Percentiles rank a stretch among this genome's conserved stretches.
Conservation (phyloP, 2,888 invertebrate species). For the Dyspetes luteomarginatus region DNA sequence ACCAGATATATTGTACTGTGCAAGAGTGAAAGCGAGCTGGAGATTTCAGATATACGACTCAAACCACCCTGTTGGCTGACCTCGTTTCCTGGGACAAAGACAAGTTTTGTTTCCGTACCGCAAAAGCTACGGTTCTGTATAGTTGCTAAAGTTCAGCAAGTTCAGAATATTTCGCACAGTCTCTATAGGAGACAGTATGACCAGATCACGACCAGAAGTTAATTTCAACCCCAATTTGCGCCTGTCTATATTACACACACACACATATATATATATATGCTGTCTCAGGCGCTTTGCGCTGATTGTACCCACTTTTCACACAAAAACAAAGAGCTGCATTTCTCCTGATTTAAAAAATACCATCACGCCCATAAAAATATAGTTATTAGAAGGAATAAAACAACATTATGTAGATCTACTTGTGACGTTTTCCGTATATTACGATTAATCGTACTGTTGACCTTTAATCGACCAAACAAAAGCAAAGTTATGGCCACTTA, state of each 20-base stretch:
- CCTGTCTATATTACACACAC: too few species aligned
- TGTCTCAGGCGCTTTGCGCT: neutral
- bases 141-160: constrained; percentile 35
- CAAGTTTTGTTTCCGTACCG: constrained; percentile 36
- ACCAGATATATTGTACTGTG: constrained; percentile 13
- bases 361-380: too few species aligned
- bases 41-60: constrained; percentile 41
- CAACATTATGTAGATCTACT: too few species aligned
- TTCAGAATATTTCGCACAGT: constrained; percentile 32
- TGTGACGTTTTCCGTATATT: too few species aligned
- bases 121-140: neutral
- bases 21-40: constrained; percentile 4
- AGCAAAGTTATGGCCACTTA: too few species aligned
- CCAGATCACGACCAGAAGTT: neutral
- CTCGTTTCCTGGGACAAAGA: constrained; percentile 76
- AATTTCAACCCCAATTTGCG: constrained; percentile 18
- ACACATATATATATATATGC: too few species aligned
- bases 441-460: too few species aligned
- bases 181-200: constrained; percentile 6
- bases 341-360: too few species aligned
- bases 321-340: too few species aligned
- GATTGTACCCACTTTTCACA: too few species aligned
- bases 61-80: constrained; percentile 59
- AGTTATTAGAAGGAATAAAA: too few species aligned
- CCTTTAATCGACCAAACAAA: too few species aligned